Base-by-base conservation (phyloP, 2,113 vertebrate species). In the Calypte anna region DNA sequence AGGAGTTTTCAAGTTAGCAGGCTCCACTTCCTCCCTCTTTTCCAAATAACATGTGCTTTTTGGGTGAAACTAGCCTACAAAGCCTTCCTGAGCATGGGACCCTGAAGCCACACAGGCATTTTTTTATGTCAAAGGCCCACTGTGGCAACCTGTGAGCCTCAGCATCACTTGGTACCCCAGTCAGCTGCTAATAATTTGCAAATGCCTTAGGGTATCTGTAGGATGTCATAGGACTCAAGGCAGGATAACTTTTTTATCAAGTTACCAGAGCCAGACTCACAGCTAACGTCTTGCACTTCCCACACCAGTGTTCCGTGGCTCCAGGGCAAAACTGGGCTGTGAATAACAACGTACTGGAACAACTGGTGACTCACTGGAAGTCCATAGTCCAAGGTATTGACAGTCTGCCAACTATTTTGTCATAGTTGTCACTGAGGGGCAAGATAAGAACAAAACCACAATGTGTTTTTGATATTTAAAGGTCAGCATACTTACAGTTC, bases 381-480 rank as follows among this genome's bases (percentile, higher is more conserved):
- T 33, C 72, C 0, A 0, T n/a, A n/a, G 31, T 69, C 73, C 44
- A 54, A 88, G 40, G 31, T 80, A 77, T 21, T 76, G 90, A 82
- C 59, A 66, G 46, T 54, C 82, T 88, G 46, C 58, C 84, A 90
- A 50, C 33, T 16, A 54, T 85, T 82, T 82, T 75, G 25, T 85
- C 58, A 54, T 61, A 48, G 19, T 27, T 79, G 68, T 73, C 79
- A 51, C 75, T 50, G 31, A 50, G 53, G 55, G 43, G 14, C 63
- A 88, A 91, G 63, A 83, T 54, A 73, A 73, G 33, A 90, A 77
- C 1, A 3, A 84, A 90, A 69, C 19, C 43, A 77, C 24, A 68
- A 82, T 76, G 48, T 59, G n/a, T 3, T 75, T 58, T 30, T 88
- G 67, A n/a, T 80, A 92, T 85, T 76, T 80, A 86, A 90, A 94